Evolutionary conservation across 1,140 invertebrate genomes (phyloP).

Genomic region (Tetragonula clypearis): DNA sequence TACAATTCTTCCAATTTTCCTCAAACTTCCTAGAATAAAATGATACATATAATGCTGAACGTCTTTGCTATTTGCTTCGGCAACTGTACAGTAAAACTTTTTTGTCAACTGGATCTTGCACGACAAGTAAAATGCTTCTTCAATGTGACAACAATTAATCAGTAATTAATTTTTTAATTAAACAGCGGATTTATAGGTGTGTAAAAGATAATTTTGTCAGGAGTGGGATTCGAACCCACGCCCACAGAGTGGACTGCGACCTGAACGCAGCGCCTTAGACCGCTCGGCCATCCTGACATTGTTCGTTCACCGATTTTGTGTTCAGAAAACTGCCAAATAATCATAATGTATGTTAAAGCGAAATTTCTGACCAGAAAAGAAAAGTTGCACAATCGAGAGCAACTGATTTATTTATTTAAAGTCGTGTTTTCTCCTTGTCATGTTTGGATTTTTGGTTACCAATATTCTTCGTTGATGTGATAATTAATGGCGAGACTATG

Average conservation of each 20-base stretch:
- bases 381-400: not conserved
- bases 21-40: not conserved
- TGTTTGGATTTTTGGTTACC: not conserved
- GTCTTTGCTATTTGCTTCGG: too few species aligned
- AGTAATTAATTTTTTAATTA: not conserved
- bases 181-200: not conserved
- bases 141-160: not conserved
- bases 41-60: not conserved
- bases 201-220: conserved; percentile 83
- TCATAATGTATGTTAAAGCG: not conserved
- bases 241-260: conserved; percentile 94
- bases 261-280: conserved; percentile 97
- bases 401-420: not conserved
- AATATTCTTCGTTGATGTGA: not conserved
- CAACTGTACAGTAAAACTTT: not conserved
- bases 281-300: conserved; percentile 93
- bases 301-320: not conserved
- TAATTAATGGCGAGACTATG: not conserved
- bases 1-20: not conserved
- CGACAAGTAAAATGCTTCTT: not conserved
- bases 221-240: conserved; percentile 95
- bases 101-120: not conserved
- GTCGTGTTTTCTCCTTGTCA: not conserved
- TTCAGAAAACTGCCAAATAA: not conserved
- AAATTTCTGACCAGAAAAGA: not conserved